These are phyloP conservation scores for Scolopax mira DNA, from an alignment of 2,113 vertebrate species.

Conservation along the genomic window DNA sequence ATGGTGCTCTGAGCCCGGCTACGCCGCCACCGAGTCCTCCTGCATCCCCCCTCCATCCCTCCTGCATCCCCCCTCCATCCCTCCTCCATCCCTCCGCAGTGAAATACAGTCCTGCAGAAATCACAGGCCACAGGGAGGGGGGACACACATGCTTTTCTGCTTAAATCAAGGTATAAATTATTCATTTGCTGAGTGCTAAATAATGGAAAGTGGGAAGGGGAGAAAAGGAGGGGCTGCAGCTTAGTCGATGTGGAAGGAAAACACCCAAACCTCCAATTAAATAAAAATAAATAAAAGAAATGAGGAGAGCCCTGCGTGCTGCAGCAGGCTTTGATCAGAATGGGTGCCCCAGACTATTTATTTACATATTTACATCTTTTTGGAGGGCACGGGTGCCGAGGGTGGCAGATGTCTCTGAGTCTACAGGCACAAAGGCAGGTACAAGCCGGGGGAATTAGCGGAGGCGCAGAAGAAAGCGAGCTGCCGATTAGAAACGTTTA, in stretches of 20 bases:
- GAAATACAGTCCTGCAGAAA: neutral
- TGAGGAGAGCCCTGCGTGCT: neutral
- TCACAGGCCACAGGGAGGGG: accelerated
- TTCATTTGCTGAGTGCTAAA: neutral
- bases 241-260: neutral
- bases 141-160: neutral
- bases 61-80: neutral
- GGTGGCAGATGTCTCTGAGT: neutral
- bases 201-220: neutral
- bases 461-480: neutral
- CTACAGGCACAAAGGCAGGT: neutral
- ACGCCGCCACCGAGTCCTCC: neutral
- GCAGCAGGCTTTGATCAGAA: neutral
- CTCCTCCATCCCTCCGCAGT: neutral
- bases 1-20: conserved; percentile 47
- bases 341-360: neutral
- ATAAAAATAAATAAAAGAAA: neutral
- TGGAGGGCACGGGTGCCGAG: neutral
- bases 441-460: neutral
- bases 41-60: neutral
- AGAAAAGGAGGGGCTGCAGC: neutral
- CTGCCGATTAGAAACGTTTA: neutral
- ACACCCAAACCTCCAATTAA: neutral
- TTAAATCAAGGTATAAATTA: neutral
- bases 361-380: neutral